A percentile compares a stretch with the other conserved stretches of the same genome.
phyloP scores from a whole-genome alignment of 2,888 invertebrate species.

The Bellardia bayeri region DNA sequence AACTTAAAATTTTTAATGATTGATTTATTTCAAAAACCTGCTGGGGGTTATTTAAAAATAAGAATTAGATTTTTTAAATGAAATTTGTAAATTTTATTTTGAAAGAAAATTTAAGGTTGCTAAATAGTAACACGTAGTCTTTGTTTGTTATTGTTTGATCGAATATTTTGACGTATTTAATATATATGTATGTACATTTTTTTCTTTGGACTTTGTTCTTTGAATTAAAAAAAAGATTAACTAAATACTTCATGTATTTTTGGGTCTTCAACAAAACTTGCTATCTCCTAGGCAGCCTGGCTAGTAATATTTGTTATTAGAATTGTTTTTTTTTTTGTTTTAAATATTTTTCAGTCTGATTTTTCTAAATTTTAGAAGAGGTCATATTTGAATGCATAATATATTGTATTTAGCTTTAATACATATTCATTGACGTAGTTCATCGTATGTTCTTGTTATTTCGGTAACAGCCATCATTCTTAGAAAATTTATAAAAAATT shows the following conservation, averaged over 20 bases:
- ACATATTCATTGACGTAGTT: conserved; percentile 1
- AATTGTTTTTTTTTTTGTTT: not conserved
- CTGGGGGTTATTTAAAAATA: conserved; percentile 2
- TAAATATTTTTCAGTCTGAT: not conserved
- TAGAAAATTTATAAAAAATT: too few relatives aligned
- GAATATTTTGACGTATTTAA: conserved; percentile 26
- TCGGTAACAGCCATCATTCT: not conserved
- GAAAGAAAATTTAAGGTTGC: not conserved
- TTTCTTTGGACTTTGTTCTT: conserved; percentile 49
- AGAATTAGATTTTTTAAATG: not conserved
- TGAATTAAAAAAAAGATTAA: too few relatives aligned
- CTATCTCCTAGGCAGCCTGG: not conserved
- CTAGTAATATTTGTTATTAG: not conserved
- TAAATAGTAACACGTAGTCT: not conserved
- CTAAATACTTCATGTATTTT: not conserved
- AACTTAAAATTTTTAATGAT: not conserved
- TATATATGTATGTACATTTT: not conserved
- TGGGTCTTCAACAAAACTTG: not conserved
- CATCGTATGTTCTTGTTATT: conserved; percentile 30
- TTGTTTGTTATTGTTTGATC: not conserved
- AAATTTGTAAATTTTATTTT: not conserved
- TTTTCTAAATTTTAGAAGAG: not conserved
- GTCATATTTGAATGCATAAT: conserved; percentile 13
- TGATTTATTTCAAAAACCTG: conserved; percentile 17
- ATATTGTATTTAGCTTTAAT: not conserved